phyloP scores from a whole-genome alignment of 2,113 vertebrate genomes.

The Oxyruncus cristatus region DNA sequence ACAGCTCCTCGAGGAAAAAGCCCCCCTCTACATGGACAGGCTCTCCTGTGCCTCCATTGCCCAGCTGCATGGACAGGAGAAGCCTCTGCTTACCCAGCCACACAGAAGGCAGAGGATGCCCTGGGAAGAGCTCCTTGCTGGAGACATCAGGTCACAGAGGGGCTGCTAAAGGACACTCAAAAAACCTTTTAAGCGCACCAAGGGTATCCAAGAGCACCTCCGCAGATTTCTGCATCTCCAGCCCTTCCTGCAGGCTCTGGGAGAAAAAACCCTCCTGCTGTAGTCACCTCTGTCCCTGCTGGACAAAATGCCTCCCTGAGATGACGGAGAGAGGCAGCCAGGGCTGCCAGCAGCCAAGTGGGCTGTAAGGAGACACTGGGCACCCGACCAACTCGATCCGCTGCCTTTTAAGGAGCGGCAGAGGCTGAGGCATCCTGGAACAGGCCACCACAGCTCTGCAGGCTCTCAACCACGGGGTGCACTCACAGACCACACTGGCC shows the following conservation, averaged over 20 bases:
- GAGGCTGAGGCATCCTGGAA: not conserved
- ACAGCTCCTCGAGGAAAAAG: not conserved
- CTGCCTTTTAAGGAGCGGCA: constrained; percentile 46
- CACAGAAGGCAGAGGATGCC: not conserved
- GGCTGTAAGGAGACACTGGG: constrained; percentile 9
- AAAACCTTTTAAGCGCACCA: not conserved
- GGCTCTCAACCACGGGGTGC: fast-evolving
- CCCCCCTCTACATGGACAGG: fast-evolving
- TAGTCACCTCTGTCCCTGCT: fast-evolving
- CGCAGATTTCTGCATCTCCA: not conserved
- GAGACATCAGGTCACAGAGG: not conserved
- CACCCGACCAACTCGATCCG: not conserved
- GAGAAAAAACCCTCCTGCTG: not conserved
- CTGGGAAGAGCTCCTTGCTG: not conserved
- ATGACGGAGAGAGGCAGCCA: not conserved
- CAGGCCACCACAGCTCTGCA: not conserved
- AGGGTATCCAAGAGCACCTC: not conserved
- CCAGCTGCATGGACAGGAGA: fast-evolving
- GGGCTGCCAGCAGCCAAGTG: not conserved
- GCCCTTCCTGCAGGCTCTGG: not conserved
- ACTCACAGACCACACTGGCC: not conserved
- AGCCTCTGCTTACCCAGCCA: not conserved
- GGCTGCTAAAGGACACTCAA: not conserved
- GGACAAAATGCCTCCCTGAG: not conserved
- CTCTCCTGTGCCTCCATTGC: not conserved